These are phyloP conservation scores for Aphrophora alni DNA, from an alignment of 2,888 invertebrate genomes.

Conservation along the genomic window DNA sequence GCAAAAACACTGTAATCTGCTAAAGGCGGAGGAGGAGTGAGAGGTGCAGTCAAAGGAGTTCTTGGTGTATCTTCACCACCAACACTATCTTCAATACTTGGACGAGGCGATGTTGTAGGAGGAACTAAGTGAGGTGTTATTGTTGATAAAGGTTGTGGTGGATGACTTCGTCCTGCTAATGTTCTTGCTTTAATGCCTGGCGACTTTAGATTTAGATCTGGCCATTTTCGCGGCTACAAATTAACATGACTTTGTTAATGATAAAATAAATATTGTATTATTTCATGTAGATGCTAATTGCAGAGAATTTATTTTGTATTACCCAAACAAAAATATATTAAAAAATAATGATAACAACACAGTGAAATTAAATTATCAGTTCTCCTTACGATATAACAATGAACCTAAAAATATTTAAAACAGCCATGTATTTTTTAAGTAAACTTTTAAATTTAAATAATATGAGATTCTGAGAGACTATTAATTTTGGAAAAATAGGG, in stretches of 20 bases:
- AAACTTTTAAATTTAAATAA: no score
- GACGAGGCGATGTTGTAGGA: constrained; percentile 54
- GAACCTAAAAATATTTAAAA: no score
- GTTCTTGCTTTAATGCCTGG: constrained; percentile 84
- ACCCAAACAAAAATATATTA: not conserved
- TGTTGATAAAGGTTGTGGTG: constrained; percentile 59
- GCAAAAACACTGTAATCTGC: constrained; percentile 62
- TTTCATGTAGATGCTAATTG: not conserved
- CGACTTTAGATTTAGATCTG: constrained; percentile 84
- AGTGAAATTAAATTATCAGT: no score
- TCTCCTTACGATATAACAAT: no score
- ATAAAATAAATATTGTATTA: not conserved
- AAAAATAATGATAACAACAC: no score
- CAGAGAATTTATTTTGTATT: not conserved
- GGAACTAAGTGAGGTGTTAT: constrained; percentile 58
- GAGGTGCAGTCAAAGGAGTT: constrained; percentile 59
- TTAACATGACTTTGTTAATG: constrained; percentile 11
- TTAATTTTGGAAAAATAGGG: no score
- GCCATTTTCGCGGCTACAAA: constrained; percentile 79
- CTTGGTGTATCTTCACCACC: constrained; percentile 56
- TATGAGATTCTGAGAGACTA: no score
- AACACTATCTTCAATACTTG: constrained; percentile 50
- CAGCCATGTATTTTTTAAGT: no score
- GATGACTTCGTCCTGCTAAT: constrained; percentile 58
- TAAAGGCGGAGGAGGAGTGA: constrained; percentile 54